phyloP scores from a whole-genome alignment of 2,113 vertebrate species.

The Mandrillus leucophaeus region DNA sequence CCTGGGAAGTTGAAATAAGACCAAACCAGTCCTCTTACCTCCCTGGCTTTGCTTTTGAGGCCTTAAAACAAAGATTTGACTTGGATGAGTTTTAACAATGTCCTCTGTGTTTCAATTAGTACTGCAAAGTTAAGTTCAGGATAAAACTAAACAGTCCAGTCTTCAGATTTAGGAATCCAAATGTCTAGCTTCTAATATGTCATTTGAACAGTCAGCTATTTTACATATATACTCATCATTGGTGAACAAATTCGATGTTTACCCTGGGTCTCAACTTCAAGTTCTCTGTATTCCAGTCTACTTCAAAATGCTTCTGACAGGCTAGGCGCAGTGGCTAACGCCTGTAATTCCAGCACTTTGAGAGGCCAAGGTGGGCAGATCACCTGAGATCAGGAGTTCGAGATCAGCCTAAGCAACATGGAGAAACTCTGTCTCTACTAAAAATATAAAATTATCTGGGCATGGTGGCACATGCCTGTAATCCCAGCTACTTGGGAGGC shows the following conservation, averaged over 20 bases:
- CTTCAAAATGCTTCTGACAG: not conserved
- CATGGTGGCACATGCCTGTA: no score
- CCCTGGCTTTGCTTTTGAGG: not conserved
- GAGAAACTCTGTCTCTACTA: no score
- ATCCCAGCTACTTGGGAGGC: no score
- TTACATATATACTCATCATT: not conserved
- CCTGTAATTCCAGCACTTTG: no score
- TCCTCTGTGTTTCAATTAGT: not conserved
- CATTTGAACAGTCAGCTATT: not conserved
- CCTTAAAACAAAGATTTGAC: not conserved
- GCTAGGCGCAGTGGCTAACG: no score
- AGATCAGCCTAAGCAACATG: no score
- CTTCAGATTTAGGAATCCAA: not conserved
- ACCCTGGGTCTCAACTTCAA: not conserved
- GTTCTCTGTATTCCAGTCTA: not conserved
- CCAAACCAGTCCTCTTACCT: not conserved
- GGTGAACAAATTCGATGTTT: not conserved
- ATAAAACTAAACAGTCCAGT: not conserved
- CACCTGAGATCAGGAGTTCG: no score
- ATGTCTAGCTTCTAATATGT: not conserved
- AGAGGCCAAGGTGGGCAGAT: no score
- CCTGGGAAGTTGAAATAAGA: not conserved
- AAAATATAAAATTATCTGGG: no score
- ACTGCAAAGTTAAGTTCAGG: not conserved
- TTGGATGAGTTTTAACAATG: not conserved